Evolutionary conservation across 2,888 invertebrate species (phyloP).

Genomic region (Tipula lateralis): DNA sequence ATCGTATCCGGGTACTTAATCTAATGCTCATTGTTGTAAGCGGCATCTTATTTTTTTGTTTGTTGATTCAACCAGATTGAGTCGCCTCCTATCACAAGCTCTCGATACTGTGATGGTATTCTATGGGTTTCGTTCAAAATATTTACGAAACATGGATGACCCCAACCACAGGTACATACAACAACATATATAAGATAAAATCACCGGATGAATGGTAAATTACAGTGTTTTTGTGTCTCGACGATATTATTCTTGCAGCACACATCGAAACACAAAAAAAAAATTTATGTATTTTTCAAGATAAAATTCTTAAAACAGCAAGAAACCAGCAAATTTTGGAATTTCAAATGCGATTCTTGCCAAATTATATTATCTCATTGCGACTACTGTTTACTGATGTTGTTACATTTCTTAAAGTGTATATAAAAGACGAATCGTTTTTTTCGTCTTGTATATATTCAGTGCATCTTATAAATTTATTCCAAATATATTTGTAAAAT

Average conservation of each 20-base stretch:
- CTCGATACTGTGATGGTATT: too few species aligned
- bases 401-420: background rate
- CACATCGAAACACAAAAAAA: background rate
- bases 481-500: background rate
- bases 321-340: conserved; percentile 3
- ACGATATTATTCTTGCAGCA: background rate
- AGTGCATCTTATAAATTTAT: background rate
- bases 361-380: background rate
- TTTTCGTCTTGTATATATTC: background rate
- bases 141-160: too few species aligned
- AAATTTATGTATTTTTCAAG: background rate
- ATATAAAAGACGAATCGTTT: background rate
- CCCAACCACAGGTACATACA: too few species aligned
- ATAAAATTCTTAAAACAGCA: conserved; percentile 2
- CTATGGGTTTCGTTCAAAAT: too few species aligned
- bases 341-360: background rate
- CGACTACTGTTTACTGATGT: background rate
- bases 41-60: too few species aligned
- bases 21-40: too few species aligned
- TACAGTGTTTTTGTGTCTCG: background rate
- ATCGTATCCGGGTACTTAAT: too few species aligned
- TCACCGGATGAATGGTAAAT: background rate
- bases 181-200: background rate
- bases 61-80: too few species aligned
- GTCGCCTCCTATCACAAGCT: too few species aligned